Conservation (phyloP, 2,797 vertebrate genomes). For the Rhinella marina region DNA sequence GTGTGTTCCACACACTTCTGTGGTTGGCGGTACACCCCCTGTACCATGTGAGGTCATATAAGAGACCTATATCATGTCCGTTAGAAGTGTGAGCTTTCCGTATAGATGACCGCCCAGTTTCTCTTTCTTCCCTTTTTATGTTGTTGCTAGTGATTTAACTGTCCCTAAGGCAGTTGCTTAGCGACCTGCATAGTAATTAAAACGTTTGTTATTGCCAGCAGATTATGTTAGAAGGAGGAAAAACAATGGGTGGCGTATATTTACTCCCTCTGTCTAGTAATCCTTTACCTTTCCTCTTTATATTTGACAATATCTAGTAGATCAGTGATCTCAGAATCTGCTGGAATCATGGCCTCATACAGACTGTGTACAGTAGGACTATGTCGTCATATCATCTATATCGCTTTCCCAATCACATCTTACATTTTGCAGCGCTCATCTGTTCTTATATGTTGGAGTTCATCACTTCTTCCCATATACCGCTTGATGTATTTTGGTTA, state of each 20-base stretch:
- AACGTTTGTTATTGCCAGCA: conserved; percentile 71
- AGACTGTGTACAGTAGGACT: too few relatives aligned
- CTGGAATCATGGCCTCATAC: not conserved
- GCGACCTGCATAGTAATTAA: conserved; percentile 67
- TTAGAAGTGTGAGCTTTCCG: conserved; percentile 59
- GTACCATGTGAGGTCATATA: conserved; percentile 79
- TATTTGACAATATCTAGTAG: not conserved
- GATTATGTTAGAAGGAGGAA: conserved; percentile 14
- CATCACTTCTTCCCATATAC: too few relatives aligned
- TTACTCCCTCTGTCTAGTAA: conserved; percentile 1
- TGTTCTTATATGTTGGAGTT: too few relatives aligned
- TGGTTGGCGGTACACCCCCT: not conserved
- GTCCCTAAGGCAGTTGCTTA: conserved; percentile 74
- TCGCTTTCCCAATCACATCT: too few relatives aligned
- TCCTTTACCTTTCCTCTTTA: not conserved
- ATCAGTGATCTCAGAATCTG: not conserved
- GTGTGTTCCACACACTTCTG: conserved; percentile 55
- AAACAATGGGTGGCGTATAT: not conserved
- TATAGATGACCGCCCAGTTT: conserved; percentile 58
- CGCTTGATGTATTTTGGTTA: too few relatives aligned
- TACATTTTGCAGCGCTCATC: too few relatives aligned
- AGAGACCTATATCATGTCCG: conserved; percentile 71
- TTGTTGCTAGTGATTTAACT: conserved; percentile 74
- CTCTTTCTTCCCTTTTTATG: conserved; percentile 61
- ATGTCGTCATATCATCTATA: too few relatives aligned